These are phyloP conservation scores for Pseudopleuronectes americanus DNA, from an alignment of 2,797 vertebrate species.

Conservation along the genomic window DNA sequence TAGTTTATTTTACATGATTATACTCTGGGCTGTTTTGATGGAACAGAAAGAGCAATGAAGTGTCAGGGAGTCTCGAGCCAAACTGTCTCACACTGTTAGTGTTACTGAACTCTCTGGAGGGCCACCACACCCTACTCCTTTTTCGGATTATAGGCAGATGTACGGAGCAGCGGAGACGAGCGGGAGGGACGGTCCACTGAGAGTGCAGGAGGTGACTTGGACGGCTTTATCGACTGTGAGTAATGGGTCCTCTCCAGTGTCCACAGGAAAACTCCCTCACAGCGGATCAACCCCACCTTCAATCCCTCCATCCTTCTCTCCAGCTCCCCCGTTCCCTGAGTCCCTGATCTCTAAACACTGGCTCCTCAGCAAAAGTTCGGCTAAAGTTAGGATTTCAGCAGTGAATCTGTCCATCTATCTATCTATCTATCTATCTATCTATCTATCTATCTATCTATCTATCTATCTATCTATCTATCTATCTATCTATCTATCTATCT, in stretches of 20 bases:
- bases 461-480: conserved; percentile 27
- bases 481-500: conserved; percentile 7
- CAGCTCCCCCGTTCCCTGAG: conserved; percentile 18
- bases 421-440: not conserved
- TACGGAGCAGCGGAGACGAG: conserved; percentile 38
- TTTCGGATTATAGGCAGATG: conserved; percentile 37
- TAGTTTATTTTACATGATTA: conserved; percentile 39
- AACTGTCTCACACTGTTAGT: conserved; percentile 48
- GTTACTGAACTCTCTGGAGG: conserved; percentile 49
- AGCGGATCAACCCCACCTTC: conserved; percentile 33
- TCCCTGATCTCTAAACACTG: conserved; percentile 37
- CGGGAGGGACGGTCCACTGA: conserved; percentile 42
- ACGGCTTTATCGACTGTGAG: conserved; percentile 51
- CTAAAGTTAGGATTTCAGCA: conserved; percentile 20
- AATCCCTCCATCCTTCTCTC: conserved; percentile 11
- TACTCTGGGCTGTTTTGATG: conserved; percentile 28
- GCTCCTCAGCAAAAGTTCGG: conserved; percentile 15
- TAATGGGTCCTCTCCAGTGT: conserved; percentile 48
- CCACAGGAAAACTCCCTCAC: conserved; percentile 38
- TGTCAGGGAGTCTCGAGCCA: conserved; percentile 38
- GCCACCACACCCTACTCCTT: conserved; percentile 45
- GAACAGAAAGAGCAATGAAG: conserved; percentile 43
- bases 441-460: conserved; percentile 18
- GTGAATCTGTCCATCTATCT: conserved; percentile 7
- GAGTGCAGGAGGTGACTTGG: conserved; percentile 55